A percentile compares a stretch with the other conserved stretches of the same genome.
These are phyloP conservation scores for Caenorhabditis sulstoni DNA, from an alignment of 2,888 invertebrate genomes.

Conservation along the genomic window DNA sequence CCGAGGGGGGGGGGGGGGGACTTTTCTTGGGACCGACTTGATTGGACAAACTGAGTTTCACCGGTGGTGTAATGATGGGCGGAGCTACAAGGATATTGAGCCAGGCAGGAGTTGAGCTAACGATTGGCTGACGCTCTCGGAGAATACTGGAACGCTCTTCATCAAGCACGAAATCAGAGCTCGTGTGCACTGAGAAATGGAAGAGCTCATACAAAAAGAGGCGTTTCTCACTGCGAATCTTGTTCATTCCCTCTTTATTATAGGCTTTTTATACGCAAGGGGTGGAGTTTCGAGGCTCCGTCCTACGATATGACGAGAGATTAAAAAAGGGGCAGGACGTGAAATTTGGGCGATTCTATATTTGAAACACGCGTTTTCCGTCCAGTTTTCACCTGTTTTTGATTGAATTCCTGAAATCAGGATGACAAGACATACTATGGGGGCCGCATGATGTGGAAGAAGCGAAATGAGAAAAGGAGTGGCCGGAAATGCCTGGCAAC, in stretches of 20 bases:
- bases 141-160: no score
- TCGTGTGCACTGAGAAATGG: no score
- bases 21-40: no score
- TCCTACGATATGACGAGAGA: conserved; percentile 37
- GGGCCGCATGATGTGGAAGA: conserved; percentile 20
- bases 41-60: no score
- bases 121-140: no score
- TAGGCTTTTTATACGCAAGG: conserved; percentile 36
- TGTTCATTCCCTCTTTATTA: conserved; percentile 22
- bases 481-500: conserved; percentile 7
- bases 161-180: background rate
- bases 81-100: background rate
- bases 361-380: conserved; percentile 33
- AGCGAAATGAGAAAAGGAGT: conserved; percentile 4
- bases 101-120: no score
- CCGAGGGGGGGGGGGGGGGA: background rate
- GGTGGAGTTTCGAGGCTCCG: conserved; percentile 32
- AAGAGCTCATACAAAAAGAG: no score
- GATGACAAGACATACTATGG: conserved; percentile 1
- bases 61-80: background rate
- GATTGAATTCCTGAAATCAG: conserved; percentile 31
- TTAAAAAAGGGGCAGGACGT: conserved; percentile 22
- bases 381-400: conserved; percentile 41
- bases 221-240: background rate
- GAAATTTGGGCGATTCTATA: conserved; percentile 41